Percentiles rank a stretch among this genome's conserved stretches.
These are phyloP conservation scores for Catonia carolina DNA, from an alignment of 2,888 invertebrate genomes.

Conservation along the genomic window DNA sequence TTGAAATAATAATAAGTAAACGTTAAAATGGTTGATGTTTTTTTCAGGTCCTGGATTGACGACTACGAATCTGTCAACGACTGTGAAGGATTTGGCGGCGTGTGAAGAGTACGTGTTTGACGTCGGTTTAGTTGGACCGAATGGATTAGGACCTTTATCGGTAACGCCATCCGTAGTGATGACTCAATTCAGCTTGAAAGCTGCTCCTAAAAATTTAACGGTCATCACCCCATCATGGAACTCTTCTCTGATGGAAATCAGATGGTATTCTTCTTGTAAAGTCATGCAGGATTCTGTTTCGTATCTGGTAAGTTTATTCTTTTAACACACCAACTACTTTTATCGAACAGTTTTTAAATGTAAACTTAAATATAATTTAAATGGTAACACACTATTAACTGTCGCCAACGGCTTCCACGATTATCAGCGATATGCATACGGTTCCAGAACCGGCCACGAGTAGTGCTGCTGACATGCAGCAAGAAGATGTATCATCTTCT, in stretches of 20 bases:
- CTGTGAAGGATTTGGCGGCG: conserved; percentile 56
- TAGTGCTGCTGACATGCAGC: no score
- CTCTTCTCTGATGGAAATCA: conserved; percentile 49
- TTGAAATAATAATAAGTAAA: no score
- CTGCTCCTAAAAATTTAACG: conserved; percentile 61
- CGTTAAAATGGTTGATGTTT: no score
- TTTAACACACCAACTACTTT: no score
- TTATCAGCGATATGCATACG: no score
- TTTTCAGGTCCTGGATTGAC: conserved; percentile 44
- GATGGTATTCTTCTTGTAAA: conserved; percentile 67
- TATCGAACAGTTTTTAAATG: no score
- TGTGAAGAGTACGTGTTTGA: conserved; percentile 69
- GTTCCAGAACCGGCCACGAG: no score
- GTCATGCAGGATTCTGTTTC: conserved; percentile 45
- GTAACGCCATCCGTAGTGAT: conserved; percentile 46
- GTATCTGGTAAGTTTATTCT: conserved; percentile 52
- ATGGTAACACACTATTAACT: no score
- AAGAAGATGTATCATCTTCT: no score
- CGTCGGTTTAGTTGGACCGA: conserved; percentile 57
- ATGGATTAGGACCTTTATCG: conserved; percentile 58
- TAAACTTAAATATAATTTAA: no score
- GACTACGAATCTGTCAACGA: conserved; percentile 50
- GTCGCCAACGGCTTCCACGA: no score
- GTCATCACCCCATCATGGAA: conserved; percentile 40
- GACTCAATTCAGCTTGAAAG: conserved; percentile 56